phyloP scores from a whole-genome alignment of 2,888 invertebrate genomes.

The Omphaloscelis lunosa region DNA sequence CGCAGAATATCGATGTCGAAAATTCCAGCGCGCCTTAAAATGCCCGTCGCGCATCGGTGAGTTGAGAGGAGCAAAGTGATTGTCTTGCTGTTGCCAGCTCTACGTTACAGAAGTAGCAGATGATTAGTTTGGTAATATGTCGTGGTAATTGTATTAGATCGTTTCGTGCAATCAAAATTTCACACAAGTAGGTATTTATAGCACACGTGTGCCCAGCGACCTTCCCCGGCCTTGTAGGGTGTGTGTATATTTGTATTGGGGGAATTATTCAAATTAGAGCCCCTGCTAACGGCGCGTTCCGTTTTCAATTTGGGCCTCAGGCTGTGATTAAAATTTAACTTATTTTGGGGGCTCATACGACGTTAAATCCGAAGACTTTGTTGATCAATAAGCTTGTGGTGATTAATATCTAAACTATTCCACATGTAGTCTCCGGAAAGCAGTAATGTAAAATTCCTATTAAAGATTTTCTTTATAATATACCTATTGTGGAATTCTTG shows the following conservation, averaged over 20 bases:
- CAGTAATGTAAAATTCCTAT: background rate
- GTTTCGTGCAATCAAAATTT: slow-evolving; percentile 43
- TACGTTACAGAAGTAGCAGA: background rate
- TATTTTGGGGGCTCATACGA: slow-evolving; percentile 2
- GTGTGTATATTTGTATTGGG: slow-evolving; percentile 26
- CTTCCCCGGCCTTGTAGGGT: slow-evolving; percentile 19
- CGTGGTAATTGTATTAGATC: slow-evolving; percentile 6
- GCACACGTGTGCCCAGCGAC: slow-evolving; percentile 17
- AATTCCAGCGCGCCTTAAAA: slow-evolving; percentile 5
- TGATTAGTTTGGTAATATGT: slow-evolving; percentile 1
- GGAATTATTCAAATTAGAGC: slow-evolving; percentile 57
- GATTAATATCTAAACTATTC: background rate
- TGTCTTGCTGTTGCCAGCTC: background rate
- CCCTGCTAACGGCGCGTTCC: slow-evolving; percentile 16
- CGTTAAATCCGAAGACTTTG: background rate
- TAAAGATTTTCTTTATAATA: background rate
- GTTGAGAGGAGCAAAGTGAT: slow-evolving; percentile 15
- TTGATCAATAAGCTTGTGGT: slow-evolving; percentile 4
- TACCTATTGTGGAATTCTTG: background rate
- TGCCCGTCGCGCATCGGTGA: background rate
- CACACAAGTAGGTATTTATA: slow-evolving; percentile 36
- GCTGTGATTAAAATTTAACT: slow-evolving; percentile 37
- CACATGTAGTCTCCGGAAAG: background rate
- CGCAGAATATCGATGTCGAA: slow-evolving; percentile 2
- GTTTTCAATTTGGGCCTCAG: slow-evolving; percentile 36